Evolutionary conservation across 2,797 vertebrate species (phyloP).

Genomic region (Notoglanidium macrostoma): DNA sequence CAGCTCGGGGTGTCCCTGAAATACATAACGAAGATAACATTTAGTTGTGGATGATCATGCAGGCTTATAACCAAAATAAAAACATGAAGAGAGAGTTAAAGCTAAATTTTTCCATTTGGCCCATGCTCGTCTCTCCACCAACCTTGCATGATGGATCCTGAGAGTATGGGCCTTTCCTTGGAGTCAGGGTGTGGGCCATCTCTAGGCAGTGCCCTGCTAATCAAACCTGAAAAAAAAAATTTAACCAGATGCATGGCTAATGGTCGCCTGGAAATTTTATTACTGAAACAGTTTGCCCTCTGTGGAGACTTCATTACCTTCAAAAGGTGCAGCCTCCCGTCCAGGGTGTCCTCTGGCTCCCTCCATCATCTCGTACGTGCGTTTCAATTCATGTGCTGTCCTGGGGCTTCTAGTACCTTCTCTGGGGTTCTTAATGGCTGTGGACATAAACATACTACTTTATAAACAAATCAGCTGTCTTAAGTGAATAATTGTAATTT

Average conservation of each 20-base stretch:
- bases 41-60: neutral
- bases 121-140: neutral
- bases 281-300: neutral
- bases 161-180: slow-evolving; percentile 86
- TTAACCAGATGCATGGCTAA: neutral
- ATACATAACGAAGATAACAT: neutral
- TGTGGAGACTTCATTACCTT: slow-evolving; percentile 76
- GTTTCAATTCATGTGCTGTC: slow-evolving; percentile 89
- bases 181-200: slow-evolving; percentile 87
- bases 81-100: neutral
- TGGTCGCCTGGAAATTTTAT: neutral
- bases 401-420: slow-evolving; percentile 95
- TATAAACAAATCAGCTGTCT: neutral
- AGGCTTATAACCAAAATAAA: neutral
- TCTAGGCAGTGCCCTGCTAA: slow-evolving; percentile 91
- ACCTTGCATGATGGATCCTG: slow-evolving; percentile 99
- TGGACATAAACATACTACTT: slow-evolving; percentile 19
- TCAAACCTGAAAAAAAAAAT: slow-evolving; percentile 79
- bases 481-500: neutral
- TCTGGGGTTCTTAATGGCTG: slow-evolving; percentile 92
- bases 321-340: slow-evolving; percentile 87
- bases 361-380: slow-evolving; percentile 95
- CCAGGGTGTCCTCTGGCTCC: slow-evolving; percentile 83
- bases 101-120: neutral
- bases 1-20: slow-evolving; percentile 90